Percentiles rank a stretch among this genome's conserved stretches.
Evolutionary conservation across 2,888 invertebrate genomes (phyloP).

Genomic region (Ochlodes sylvanus): DNA sequence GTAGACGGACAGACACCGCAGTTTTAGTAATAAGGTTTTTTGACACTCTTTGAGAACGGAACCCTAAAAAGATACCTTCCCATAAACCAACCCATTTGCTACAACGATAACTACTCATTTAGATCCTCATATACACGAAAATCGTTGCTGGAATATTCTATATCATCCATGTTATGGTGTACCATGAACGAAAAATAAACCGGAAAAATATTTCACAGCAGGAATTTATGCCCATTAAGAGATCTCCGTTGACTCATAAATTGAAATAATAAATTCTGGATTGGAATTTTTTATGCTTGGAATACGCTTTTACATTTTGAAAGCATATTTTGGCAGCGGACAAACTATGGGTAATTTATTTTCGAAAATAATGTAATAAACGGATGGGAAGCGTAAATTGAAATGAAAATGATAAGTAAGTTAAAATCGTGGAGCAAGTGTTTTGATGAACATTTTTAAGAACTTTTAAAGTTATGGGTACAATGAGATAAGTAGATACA

Average conservation of each 20-base stretch:
- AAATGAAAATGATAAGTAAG: background rate
- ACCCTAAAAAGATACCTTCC: background rate
- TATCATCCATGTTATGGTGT: slow-evolving; percentile 28
- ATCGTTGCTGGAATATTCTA: slow-evolving; percentile 12
- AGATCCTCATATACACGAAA: background rate
- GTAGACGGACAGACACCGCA: too few species aligned
- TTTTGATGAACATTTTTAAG: background rate
- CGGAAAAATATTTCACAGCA: slow-evolving; percentile 32
- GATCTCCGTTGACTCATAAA: slow-evolving; percentile 38
- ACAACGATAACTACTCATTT: background rate
- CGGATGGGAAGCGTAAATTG: background rate
- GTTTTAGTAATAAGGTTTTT: too few species aligned
- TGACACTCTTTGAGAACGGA: too few species aligned
- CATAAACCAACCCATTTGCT: background rate
- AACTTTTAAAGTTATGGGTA: too few species aligned
- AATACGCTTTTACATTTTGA: slow-evolving; percentile 34
- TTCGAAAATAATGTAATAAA: slow-evolving; percentile 15
- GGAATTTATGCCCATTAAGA: slow-evolving; percentile 36
- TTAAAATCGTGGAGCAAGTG: background rate
- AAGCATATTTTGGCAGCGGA: slow-evolving; percentile 30
- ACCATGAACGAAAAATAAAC: slow-evolving; percentile 30
- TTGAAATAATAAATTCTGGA: slow-evolving; percentile 38
- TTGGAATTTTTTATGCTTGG: slow-evolving; percentile 33
- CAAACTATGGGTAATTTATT: slow-evolving; percentile 23
- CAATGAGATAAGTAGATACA: too few species aligned